Evolutionary conservation across 1,140 invertebrate genomes (phyloP).

Genomic region (Drosophila takahashii): DNA sequence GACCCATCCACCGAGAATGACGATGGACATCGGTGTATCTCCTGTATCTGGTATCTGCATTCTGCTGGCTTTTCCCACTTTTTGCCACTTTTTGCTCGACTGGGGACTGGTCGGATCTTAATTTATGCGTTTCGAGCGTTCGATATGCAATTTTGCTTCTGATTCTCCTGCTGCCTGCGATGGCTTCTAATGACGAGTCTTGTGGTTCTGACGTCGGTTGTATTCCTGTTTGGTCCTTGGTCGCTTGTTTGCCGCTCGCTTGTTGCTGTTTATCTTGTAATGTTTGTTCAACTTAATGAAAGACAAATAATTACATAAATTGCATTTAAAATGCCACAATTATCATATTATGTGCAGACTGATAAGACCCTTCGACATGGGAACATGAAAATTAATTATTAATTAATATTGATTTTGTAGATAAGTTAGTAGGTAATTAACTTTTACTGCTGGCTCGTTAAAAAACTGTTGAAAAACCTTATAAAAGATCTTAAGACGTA

Average conservation of each 20-base stretch:
- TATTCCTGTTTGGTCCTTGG: conserved; percentile 36
- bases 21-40: conserved; percentile 30
- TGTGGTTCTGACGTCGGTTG: background rate
- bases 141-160: conserved; percentile 49
- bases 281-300: conserved; percentile 44
- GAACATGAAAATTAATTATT: conserved; percentile 28
- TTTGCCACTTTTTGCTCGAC: conserved; percentile 42
- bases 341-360: conserved; percentile 29
- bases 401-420: conserved; percentile 17
- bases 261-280: conserved; percentile 35
- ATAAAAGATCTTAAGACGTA: background rate
- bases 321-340: conserved; percentile 37
- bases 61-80: conserved; percentile 35
- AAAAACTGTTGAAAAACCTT: no score
- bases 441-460: background rate
- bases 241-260: conserved; percentile 9
- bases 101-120: conserved; percentile 46
- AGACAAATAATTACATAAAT: conserved; percentile 49
- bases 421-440: background rate
- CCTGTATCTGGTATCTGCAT: conserved; percentile 51
- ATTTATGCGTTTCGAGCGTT: conserved; percentile 45
- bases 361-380: conserved; percentile 21
- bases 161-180: conserved; percentile 13
- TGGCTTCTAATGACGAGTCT: conserved; percentile 45
- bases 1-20: conserved; percentile 26